A percentile compares a stretch with the other conserved stretches of the same genome.
These are phyloP conservation scores for Distichodus sexfasciatus DNA, from an alignment of 2,797 vertebrate genomes.

Conservation along the genomic window DNA sequence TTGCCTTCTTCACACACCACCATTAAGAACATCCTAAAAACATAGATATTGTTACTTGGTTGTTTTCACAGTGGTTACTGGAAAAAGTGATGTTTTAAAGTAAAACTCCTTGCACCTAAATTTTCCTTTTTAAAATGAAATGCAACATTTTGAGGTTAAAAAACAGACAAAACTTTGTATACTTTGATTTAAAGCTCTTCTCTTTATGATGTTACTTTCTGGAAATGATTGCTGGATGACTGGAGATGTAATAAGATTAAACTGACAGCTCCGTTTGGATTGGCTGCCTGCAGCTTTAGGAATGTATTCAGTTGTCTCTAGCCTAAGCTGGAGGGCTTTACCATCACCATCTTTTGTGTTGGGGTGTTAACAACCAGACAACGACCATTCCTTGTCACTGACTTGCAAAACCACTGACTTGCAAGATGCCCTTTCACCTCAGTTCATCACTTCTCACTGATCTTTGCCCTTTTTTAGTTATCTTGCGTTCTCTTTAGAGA, in stretches of 20 bases:
- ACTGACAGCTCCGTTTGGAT: constrained; percentile 33
- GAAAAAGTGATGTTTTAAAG: too few species aligned
- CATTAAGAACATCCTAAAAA: too few species aligned
- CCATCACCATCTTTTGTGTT: constrained; percentile 31
- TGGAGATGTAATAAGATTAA: constrained; percentile 39
- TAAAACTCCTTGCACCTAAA: too few species aligned
- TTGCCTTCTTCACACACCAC: too few species aligned
- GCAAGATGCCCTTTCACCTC: constrained; percentile 4
- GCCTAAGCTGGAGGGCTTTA: constrained; percentile 6
- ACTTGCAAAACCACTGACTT: constrained; percentile 37
- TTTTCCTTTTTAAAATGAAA: too few species aligned
- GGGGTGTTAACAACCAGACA: constrained; percentile 33
- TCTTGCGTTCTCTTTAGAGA: not conserved
- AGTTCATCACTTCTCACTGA: constrained; percentile 22
- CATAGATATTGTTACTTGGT: too few species aligned
- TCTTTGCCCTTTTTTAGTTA: not conserved
- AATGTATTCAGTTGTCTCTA: constrained; percentile 40
- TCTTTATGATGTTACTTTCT: not conserved
- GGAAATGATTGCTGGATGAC: not conserved
- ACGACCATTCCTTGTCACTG: constrained; percentile 17
- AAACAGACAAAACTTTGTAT: too few species aligned
- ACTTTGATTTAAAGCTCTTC: too few species aligned
- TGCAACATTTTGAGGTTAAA: too few species aligned
- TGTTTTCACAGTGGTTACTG: too few species aligned
- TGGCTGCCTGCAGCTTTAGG: constrained; percentile 34